phyloP scores from a whole-genome alignment of 1,140 invertebrate species.

The Bicyclus anynana region DNA sequence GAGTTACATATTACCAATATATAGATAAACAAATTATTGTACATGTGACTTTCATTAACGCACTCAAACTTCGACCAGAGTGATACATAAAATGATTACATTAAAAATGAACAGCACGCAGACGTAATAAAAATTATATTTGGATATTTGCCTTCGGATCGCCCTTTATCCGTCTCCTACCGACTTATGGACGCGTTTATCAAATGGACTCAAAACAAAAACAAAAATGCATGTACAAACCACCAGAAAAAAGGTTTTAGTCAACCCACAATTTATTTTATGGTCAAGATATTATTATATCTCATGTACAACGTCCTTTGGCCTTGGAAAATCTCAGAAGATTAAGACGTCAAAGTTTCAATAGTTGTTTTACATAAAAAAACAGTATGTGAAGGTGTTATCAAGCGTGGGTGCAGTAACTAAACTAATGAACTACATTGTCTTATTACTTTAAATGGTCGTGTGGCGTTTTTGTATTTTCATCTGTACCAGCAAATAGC shows the following conservation, averaged over 20 bases:
- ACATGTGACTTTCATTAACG: too few species aligned
- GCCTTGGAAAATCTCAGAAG: constrained; percentile 25
- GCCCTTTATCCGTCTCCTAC: not conserved
- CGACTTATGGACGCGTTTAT: constrained; percentile 2
- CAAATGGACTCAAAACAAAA: constrained; percentile 3
- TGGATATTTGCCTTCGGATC: not conserved
- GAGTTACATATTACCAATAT: too few species aligned
- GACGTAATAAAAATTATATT: not conserved
- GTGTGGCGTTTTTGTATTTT: constrained; percentile 39
- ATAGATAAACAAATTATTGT: too few species aligned
- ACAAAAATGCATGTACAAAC: not conserved
- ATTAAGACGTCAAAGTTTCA: constrained; percentile 27
- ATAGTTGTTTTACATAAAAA: constrained; percentile 28
- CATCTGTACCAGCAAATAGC: constrained; percentile 46
- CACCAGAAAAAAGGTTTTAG: not conserved
- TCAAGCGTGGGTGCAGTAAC: constrained; percentile 44
- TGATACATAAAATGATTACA: not conserved
- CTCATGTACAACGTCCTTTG: constrained; percentile 21
- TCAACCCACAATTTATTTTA: constrained; percentile 8
- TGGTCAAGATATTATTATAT: constrained; percentile 7
- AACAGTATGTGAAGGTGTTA: constrained; percentile 34
- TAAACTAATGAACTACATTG: constrained; percentile 65
- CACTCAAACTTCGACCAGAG: not conserved
- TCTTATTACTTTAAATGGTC: constrained; percentile 67
- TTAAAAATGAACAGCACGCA: not conserved